phyloP scores from a whole-genome alignment of 1,140 invertebrate species.

The Uloborus diversus region DNA sequence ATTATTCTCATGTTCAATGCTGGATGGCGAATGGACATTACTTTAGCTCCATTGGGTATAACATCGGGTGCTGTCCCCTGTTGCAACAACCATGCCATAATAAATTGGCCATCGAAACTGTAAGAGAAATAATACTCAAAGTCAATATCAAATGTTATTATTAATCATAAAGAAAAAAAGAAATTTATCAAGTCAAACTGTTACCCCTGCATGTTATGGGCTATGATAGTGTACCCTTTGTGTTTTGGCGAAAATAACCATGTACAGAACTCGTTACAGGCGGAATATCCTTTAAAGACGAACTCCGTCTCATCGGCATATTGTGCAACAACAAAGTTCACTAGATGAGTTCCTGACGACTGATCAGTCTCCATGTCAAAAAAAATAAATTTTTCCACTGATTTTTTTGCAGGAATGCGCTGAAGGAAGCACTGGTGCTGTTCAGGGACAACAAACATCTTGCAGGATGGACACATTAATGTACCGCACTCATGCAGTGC shows the following conservation, averaged over 20 bases:
- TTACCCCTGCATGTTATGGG: neutral
- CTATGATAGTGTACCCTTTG: neutral
- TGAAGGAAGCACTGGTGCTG: neutral
- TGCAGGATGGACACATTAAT: neutral
- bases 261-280: neutral
- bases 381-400: neutral
- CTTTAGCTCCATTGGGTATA: slow-evolving; percentile 25
- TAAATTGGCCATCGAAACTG: neutral
- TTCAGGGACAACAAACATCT: neutral
- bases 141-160: neutral
- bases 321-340: neutral
- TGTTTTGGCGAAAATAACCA: neutral
- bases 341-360: neutral
- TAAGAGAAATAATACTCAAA: neutral
- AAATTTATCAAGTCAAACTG: too few species aligned
- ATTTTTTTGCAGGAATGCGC: neutral
- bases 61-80: slow-evolving; percentile 11
- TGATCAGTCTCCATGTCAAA: slow-evolving; percentile 15
- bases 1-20: neutral
- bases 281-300: neutral
- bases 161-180: neutral
- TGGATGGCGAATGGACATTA: neutral
- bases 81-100: neutral
- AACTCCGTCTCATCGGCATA: neutral
- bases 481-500: neutral